Base-by-base conservation (phyloP, 2,888 invertebrate species). In the Caenorhabditis zanzibari region DNA sequence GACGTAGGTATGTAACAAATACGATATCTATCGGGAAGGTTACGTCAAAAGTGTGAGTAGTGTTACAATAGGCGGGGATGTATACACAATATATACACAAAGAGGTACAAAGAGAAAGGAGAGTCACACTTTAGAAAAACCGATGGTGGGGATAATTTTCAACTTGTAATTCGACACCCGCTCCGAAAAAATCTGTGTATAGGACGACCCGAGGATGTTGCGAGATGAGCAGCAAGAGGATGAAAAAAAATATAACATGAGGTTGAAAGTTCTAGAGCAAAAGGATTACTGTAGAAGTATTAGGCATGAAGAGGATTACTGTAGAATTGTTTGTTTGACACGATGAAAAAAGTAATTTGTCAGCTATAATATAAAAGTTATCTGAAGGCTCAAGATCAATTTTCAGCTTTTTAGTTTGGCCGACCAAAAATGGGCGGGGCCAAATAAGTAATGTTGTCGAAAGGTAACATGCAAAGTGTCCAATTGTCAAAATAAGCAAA, bases 91-190 rank as follows among this genome's bases (percentile, higher is more conserved):
- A 56, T 54, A 69, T 44, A 52, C 38, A 38, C 54, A 64, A 28
- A 16, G 24, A 26, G 49, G 72, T 73, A 73, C 73, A 49, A 56
- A n/a, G n/a, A n/a, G n/a, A n/a, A n/a, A n/a, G n/a, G n/a, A n/a
- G n/a, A 63, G 74, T 74, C 74, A 74, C 74, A 74, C 74, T 74
- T 74, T 74, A 76, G 66, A 66, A 52, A 38, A 52, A 52, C 52
- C 28, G 35, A n/a, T 47, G 7, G 14, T 22, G 24, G 22, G 76
- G 76, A 76, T 76, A 76, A 76, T 76, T 76, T 76, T 76, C 76
- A 76, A 76, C 76, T 69, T 76, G 76, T 69, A 76, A 76, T 76
- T 61, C 32, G 76, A 76, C 76, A 76, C 76, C 75, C 6, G 14
- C 54, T 12, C 5, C 38, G 2, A n/a, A 38, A 26, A 19, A 19